Percentiles rank a stretch among this genome's conserved stretches.
These are phyloP conservation scores for Drosophila neutralis DNA, from an alignment of 2,888 invertebrate species.

Conservation along the genomic window DNA sequence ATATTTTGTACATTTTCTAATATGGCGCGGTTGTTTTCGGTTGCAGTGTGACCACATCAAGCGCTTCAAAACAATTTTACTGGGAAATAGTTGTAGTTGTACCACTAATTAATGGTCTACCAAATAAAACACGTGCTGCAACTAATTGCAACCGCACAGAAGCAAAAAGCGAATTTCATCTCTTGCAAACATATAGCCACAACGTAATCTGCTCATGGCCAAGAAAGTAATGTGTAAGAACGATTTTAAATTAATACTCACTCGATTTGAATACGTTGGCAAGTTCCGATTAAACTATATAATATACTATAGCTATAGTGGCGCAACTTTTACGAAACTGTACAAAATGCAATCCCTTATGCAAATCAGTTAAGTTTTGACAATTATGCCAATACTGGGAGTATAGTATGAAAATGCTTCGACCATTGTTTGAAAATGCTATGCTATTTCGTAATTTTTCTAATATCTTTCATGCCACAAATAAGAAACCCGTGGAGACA, in stretches of 20 bases:
- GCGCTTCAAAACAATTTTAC: constrained; percentile 33
- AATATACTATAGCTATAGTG: neutral
- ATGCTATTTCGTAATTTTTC: neutral
- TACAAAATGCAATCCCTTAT: too few relatives aligned
- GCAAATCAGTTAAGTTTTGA: neutral
- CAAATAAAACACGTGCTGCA: constrained; percentile 21
- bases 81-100: neutral
- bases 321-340: neutral
- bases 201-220: neutral
- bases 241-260: neutral
- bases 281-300: neutral
- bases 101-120: constrained; percentile 32
- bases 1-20: constrained; percentile 7
- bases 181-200: neutral
- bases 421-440: neutral
- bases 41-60: constrained; percentile 46
- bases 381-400: neutral
- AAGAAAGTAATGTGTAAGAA: neutral
- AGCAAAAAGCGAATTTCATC: neutral
- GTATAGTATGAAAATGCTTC: neutral
- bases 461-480: neutral
- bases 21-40: constrained; percentile 14
- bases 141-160: constrained; percentile 15
- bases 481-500: neutral
- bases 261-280: neutral